Conservation (phyloP, 2,888 invertebrate genomes). For the Bellardia bayeri region DNA sequence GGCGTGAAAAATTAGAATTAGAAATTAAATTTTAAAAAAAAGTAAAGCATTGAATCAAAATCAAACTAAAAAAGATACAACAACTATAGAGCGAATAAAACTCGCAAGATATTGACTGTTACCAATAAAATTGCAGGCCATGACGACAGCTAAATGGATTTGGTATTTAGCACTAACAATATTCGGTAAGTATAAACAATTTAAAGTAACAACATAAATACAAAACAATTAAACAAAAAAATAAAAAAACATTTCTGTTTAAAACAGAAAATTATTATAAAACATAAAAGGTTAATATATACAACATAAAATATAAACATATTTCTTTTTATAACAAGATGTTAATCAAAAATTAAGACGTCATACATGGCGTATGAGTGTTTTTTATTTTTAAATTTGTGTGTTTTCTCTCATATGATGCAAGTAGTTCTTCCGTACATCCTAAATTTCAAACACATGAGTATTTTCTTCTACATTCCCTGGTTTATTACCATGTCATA, state of each 20-base stretch:
- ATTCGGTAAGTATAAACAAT: conserved; percentile 77
- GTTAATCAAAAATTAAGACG: conserved; percentile 14
- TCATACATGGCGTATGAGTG: conserved; percentile 55
- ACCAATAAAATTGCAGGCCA: conserved; percentile 70
- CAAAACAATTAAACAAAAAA: neutral
- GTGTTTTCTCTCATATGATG: neutral
- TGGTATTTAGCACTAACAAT: conserved; percentile 78
- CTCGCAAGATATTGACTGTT: conserved; percentile 30
- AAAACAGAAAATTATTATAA: conserved; percentile 69
- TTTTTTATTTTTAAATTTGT: conserved; percentile 37
- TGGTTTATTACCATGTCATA: conserved; percentile 34
- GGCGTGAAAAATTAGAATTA: conserved; percentile 45
- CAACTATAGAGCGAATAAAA: conserved; percentile 18
- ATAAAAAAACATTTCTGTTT: conserved; percentile 43
- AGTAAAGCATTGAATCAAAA: conserved; percentile 2
- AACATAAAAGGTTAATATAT: neutral
- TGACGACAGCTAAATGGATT: conserved; percentile 82
- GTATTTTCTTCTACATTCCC: conserved; percentile 10
- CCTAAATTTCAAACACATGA: conserved; percentile 31
- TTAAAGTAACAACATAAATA: neutral
- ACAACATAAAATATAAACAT: conserved; percentile 16
- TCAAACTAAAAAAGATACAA: conserved; percentile 45
- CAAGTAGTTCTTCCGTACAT: neutral
- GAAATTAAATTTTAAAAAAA: conserved; percentile 37
- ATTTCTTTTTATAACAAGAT: neutral